Conservation (phyloP, 1,140 invertebrate genomes). For the Papilio xuthus region DNA sequence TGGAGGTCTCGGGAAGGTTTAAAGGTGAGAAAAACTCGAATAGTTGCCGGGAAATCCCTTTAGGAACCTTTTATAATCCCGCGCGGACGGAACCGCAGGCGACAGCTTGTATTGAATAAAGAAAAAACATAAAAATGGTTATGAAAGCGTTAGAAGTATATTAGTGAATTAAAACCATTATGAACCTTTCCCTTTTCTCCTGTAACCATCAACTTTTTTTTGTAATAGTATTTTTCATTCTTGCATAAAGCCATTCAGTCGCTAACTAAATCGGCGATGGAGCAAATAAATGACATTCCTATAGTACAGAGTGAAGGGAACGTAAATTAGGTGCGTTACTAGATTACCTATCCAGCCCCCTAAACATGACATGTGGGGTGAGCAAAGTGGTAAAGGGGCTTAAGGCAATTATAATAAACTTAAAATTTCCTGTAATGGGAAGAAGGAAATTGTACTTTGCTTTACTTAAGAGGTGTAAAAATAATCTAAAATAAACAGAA, state of each 20-base stretch:
- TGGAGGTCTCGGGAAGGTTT: no score
- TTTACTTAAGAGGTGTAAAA: neutral
- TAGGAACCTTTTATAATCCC: no score
- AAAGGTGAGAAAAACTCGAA: no score
- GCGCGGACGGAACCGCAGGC: no score
- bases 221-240: neutral
- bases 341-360: slow-evolving; percentile 24
- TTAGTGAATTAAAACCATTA: no score
- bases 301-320: neutral
- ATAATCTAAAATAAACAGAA: neutral
- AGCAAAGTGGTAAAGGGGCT: no score
- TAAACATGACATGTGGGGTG: neutral
- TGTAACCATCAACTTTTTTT: neutral
- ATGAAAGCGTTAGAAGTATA: no score
- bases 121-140: no score
- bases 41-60: no score
- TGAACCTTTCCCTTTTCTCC: no score
- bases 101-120: no score
- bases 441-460: slow-evolving; percentile 4
- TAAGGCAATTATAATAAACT: slow-evolving; percentile 12
- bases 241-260: neutral
- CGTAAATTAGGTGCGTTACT: slow-evolving; percentile 30
- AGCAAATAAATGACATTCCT: slow-evolving; percentile 19
- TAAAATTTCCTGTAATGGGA: slow-evolving; percentile 4
- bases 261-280: neutral